A percentile compares a stretch with the other conserved stretches of the same genome.
These are phyloP conservation scores for Ahaetulla prasina DNA, from an alignment of 2,113 vertebrate genomes.

Conservation along the genomic window DNA sequence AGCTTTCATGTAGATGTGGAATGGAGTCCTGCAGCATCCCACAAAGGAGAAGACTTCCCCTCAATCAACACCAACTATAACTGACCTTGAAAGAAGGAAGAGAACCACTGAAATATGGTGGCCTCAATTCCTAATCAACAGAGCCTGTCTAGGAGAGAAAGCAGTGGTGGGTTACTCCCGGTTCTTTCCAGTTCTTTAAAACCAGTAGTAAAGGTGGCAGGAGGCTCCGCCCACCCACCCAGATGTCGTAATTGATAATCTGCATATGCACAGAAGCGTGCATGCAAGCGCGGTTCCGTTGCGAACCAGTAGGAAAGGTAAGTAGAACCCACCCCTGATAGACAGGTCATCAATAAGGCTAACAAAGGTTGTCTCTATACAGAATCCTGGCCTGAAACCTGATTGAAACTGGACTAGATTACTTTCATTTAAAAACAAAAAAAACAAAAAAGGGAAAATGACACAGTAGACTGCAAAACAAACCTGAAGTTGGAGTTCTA, in stretches of 20 bases:
- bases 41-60: neutral
- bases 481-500: neutral
- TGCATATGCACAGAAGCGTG: too few species aligned
- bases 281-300: too few species aligned
- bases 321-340: too few species aligned
- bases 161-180: too few species aligned
- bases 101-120: neutral
- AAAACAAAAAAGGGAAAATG: neutral
- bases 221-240: too few species aligned
- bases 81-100: neutral
- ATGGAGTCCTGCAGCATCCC: neutral
- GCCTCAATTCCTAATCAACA: neutral
- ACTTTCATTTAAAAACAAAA: neutral
- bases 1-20: neutral
- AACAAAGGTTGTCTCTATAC: neutral
- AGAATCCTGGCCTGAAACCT: neutral
- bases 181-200: too few species aligned
- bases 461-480: neutral
- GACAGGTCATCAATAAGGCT: neutral
- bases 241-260: too few species aligned
- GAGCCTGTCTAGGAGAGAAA: too few species aligned
- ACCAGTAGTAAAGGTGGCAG: too few species aligned
- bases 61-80: neutral
- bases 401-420: neutral
- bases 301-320: too few species aligned